Base-by-base conservation (phyloP, 2,888 invertebrate genomes). In the Amorpha juglandis region DNA sequence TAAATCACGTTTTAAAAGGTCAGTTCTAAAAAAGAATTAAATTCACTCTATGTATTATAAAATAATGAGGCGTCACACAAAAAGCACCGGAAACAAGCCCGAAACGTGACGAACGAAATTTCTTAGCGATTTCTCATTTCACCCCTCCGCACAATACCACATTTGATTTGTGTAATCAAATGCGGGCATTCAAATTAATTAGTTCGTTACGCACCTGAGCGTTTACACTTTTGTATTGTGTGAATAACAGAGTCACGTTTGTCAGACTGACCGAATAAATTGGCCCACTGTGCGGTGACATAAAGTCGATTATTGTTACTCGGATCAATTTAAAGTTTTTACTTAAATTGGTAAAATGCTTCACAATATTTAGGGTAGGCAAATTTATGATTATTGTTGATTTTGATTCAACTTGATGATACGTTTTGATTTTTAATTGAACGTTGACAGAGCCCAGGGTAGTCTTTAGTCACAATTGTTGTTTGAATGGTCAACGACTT, bases 151-250 rank as follows among this genome's bases (percentile, higher is more conserved):
- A 89, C 86, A 86, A 86, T 80, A 45, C 82, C 72, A 79, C 88
- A 88, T 92, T 92, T 92, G 93, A 92, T 93, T 92, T 91, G 92
- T 90, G 90, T 92, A 93, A 92, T 92, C 92, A 93, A 92, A 93
- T 92, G 92, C 89, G 92, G 91, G 91, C 90, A 88, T 91, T 90
- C 82, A 78, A 91, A 91, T 91, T 93, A 93, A 93, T 92, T 92
- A 92, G 90, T 92, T 92, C 74, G 92, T 89, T 91, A 90, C 87
- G 91, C 93, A 92, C 93, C 93, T 93, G 93, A 93, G 92, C 91
- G 74, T 83, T 85, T 84, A 84, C 82, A 82, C 81, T 84, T 82
- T 78, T 78, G 78, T 80, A 84, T 83, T 86, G 82, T 83, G 66
- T 69, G 50, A 63, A 47, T 76, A 69, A 79, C 77, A 70, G 62